Base-by-base conservation (phyloP, 2,888 invertebrate genomes). In the Drosophila histrio region DNA sequence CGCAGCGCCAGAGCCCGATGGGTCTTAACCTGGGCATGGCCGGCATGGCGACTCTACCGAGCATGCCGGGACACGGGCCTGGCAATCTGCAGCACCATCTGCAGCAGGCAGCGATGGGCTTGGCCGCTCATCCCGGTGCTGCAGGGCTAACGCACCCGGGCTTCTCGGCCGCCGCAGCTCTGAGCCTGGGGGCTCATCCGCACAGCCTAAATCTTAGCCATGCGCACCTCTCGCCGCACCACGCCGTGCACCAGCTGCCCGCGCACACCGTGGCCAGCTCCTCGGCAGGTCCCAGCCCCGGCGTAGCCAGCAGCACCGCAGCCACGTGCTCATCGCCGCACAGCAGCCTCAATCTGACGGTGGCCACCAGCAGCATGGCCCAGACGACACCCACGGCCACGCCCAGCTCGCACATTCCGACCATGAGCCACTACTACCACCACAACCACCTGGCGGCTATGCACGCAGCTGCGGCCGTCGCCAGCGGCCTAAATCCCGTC, bases 1-100 rank as follows among this genome's bases (percentile, higher is more conserved):
- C 87, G 36, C 92, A 92, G 71, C 89, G 92, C 2, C 92, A 91
- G 73, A 91, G 91, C 59, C 90, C 91, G 7, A 90, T 92, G 89
- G 89, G 91, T 0, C 77, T 91, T 1, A 91, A 90, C 61, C 67
- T 92, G 22, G 91, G 91, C 13, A 77, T 92, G 56, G 81, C 91
- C 0, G 89, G 90, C 0, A 72, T 91, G 38, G 79, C 90, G 3
- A 70, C 88, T 9, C 70, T 91, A 15, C 85, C 89, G 0, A 91
- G 90, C 9, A 69, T 91, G 17, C 85, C 89, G 0, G 91, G 90
- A 21, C 88, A 87, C 11, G 89, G 88, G 0, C 82, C 88, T 8
- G 81, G 89, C 38, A 90, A 89, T 72, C 77, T 91, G 59, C 89
- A 89, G 59, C 92, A 91, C 66, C 90, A 91, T 56, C 66, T 91